Evolutionary conservation across 2,113 vertebrate species (phyloP).

Genomic region (Bungarus multicinctus): DNA sequence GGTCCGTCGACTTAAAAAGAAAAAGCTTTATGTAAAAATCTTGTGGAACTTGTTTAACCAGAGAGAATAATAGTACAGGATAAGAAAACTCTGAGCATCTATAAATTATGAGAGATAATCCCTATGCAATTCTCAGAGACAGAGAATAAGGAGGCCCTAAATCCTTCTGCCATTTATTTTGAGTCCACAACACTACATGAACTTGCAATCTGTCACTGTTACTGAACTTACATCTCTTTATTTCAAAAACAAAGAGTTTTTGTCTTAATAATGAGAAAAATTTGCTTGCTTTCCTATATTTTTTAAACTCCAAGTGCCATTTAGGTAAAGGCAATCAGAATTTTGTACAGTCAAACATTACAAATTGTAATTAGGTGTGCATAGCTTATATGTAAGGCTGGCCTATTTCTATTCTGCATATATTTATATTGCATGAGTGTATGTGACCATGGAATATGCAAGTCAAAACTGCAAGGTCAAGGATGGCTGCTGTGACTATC

Average conservation of each 20-base stretch:
- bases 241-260: background rate
- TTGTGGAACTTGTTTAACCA: background rate
- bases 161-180: background rate
- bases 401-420: background rate
- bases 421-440: background rate
- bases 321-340: background rate
- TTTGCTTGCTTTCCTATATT: background rate
- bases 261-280: background rate
- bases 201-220: too few species aligned
- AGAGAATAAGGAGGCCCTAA: background rate
- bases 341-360: background rate
- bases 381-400: background rate
- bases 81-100: background rate
- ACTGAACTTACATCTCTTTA: background rate
- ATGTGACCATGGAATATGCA: background rate
- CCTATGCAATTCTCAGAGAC: background rate
- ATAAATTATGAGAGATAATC: background rate
- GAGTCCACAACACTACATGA: background rate
- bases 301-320: background rate
- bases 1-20: background rate
- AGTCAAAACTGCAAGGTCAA: background rate
- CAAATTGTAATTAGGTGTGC: background rate
- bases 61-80: background rate
- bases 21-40: background rate
- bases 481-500: background rate